Percentiles rank a stretch among this genome's conserved stretches.
These are phyloP conservation scores for Paelopatides confundens DNA, from an alignment of 53 echinoderm and acorn worm species.

Conservation along the genomic window DNA sequence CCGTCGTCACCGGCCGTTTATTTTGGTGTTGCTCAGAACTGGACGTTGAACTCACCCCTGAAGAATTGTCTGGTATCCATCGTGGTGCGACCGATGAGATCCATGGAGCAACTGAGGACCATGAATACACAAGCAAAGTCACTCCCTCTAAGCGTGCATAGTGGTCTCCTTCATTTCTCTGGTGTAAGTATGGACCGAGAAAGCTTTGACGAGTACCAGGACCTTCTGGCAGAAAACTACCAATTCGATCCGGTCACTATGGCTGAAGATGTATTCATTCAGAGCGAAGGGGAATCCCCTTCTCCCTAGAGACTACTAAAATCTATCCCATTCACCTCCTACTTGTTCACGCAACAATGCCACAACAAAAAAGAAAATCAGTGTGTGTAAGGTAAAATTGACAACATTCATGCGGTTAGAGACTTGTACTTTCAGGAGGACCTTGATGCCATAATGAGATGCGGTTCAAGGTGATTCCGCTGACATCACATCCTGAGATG, in stretches of 20 bases:
- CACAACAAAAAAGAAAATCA: too few species aligned
- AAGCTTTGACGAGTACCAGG: constrained; percentile 18
- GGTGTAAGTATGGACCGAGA: constrained; percentile 67
- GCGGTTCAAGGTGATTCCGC: too few species aligned
- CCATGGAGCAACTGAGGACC: constrained; percentile 82
- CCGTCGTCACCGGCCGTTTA: constrained; percentile 84
- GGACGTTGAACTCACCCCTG: constrained; percentile 74
- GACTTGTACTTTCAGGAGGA: too few species aligned
- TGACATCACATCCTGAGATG: too few species aligned
- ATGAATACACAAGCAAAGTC: constrained; percentile 79
- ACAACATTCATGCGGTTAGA: too few species aligned
- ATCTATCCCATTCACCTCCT: too few species aligned
- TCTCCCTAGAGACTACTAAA: too few species aligned
- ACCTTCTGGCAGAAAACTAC: not conserved
- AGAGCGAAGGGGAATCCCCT: constrained; percentile 42
- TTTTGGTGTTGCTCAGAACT: constrained; percentile 95
- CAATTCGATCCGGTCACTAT: constrained; percentile 7
- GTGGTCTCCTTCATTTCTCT: constrained; percentile 84
- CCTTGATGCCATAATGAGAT: too few species aligned
- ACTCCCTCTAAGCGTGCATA: constrained; percentile 81
- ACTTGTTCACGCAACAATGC: too few species aligned
- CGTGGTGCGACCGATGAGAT: constrained; percentile 85
- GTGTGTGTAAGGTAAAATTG: too few species aligned
- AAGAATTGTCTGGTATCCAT: constrained; percentile 86
- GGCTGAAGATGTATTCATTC: constrained; percentile 38